These are phyloP conservation scores for Pseudopipra pipra DNA, from an alignment of 2,113 vertebrate species.

Conservation along the genomic window DNA sequence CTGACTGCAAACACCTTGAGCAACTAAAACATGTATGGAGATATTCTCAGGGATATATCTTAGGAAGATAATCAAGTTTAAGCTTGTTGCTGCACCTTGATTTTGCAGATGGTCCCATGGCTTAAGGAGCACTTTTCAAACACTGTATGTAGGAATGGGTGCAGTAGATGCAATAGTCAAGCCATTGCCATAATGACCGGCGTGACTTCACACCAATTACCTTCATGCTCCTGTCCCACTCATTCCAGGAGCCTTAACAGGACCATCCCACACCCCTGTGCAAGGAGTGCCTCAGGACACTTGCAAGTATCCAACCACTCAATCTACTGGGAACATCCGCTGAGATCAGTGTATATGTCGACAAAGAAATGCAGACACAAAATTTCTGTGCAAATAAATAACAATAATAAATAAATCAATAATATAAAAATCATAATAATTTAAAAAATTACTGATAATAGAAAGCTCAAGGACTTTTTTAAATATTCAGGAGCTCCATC, in stretches of 20 bases:
- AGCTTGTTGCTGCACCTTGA: neutral
- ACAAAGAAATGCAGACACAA: neutral
- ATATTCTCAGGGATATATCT: neutral
- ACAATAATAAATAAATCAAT: neutral
- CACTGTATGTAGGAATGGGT: neutral
- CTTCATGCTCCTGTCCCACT: neutral
- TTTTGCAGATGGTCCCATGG: neutral
- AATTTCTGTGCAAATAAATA: neutral
- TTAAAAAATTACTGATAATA: neutral
- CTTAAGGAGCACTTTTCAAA: neutral
- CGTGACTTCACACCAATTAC: fast-evolving
- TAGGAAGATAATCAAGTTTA: neutral
- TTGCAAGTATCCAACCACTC: neutral
- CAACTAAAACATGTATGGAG: neutral
- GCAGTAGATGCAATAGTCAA: neutral
- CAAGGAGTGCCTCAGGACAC: neutral
- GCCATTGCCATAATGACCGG: neutral
- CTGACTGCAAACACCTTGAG: neutral
- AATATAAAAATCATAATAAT: neutral
- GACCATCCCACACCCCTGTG: too few species aligned
- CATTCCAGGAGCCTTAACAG: neutral
- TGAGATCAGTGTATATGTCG: neutral
- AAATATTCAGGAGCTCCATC: conserved; percentile 1
- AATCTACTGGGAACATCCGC: neutral
- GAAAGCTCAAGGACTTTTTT: neutral